These are phyloP conservation scores for Eledone cirrhosa DNA, from an alignment of 2,888 invertebrate genomes.

Conservation along the genomic window DNA sequence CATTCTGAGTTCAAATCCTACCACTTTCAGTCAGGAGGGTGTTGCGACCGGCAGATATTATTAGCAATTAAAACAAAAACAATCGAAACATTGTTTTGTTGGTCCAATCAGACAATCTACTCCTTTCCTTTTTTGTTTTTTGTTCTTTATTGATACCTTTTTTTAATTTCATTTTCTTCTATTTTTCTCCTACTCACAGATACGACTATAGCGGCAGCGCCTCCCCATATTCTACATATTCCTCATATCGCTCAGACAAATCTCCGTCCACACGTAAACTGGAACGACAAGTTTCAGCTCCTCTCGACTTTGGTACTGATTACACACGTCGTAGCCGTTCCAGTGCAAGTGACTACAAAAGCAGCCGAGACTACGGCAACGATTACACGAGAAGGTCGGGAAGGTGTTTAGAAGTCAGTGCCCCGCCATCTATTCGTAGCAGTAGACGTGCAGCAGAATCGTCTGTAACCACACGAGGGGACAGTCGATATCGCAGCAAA, in stretches of 20 bases:
- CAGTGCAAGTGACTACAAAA: constrained; percentile 26
- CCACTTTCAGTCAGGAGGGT: too few species aligned
- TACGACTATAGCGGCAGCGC: constrained; percentile 60
- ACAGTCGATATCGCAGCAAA: background rate
- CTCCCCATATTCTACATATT: constrained; percentile 54
- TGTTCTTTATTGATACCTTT: too few species aligned
- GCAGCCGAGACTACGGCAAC: constrained; percentile 35
- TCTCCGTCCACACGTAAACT: constrained; percentile 48
- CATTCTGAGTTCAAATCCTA: too few species aligned
- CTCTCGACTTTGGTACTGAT: constrained; percentile 41
- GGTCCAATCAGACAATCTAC: too few species aligned
- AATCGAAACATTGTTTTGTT: too few species aligned
- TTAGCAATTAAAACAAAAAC: too few species aligned
- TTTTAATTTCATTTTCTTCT: too few species aligned
- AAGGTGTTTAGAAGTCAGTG: constrained; percentile 36
- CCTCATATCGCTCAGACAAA: constrained; percentile 49
- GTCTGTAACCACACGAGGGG: constrained; percentile 3
- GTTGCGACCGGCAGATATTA: too few species aligned
- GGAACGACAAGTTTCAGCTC: constrained; percentile 49
- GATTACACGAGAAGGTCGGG: constrained; percentile 30
- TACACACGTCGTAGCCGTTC: constrained; percentile 31
- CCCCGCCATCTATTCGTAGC: constrained; percentile 37
- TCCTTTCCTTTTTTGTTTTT: too few species aligned
- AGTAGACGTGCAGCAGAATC: constrained; percentile 38
- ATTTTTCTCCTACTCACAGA: constrained; percentile 20